Conservation (phyloP, 2,888 invertebrate species). For the Leucozona laternaria region DNA sequence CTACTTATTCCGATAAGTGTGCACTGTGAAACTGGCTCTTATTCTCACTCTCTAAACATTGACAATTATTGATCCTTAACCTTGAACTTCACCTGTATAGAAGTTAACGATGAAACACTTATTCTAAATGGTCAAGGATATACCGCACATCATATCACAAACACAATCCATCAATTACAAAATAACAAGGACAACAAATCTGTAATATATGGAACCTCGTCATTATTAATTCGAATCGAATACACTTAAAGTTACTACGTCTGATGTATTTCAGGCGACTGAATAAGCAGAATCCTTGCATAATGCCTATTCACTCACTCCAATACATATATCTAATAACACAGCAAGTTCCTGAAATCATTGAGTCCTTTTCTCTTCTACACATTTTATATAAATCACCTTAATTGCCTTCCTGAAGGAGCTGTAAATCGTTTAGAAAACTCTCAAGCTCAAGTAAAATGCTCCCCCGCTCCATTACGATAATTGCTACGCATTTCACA, state of each 20-base stretch:
- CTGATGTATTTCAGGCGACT: neutral
- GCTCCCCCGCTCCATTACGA: conserved; percentile 61
- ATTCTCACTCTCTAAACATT: too few species aligned
- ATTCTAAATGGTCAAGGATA: too few species aligned
- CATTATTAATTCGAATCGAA: neutral
- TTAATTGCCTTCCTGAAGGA: conserved; percentile 58
- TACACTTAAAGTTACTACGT: neutral
- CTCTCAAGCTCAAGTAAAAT: conserved; percentile 46
- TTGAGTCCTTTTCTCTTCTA: neutral
- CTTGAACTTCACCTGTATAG: too few species aligned
- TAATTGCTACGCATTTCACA: conserved; percentile 68
- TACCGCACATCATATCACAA: too few species aligned
- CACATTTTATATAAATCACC: conserved; percentile 45
- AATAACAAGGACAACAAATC: neutral
- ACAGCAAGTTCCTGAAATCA: neutral
- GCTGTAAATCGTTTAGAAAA: conserved; percentile 64
- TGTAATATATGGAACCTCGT: neutral
- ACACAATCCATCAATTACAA: neutral
- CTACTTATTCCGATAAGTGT: too few species aligned
- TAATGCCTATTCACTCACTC: neutral
- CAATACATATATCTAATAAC: neutral
- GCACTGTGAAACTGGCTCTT: too few species aligned
- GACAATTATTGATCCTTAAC: too few species aligned
- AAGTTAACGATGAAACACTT: too few species aligned
- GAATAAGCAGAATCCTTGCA: neutral